phyloP scores from a whole-genome alignment of 2,888 invertebrate genomes.

The Gerosis bhagava region DNA sequence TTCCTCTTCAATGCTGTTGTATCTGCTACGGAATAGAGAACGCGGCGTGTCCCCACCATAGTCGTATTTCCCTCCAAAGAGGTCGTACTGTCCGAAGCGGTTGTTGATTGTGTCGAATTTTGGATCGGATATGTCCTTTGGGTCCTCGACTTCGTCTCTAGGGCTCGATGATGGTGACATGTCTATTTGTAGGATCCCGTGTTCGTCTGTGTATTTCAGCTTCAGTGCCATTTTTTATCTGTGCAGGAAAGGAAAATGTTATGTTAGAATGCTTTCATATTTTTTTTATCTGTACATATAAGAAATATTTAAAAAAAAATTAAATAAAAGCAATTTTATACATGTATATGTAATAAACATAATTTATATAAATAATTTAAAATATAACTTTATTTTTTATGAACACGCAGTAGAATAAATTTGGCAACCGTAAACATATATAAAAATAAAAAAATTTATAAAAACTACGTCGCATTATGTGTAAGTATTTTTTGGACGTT shows the following conservation, averaged over 20 bases:
- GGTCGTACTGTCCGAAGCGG: slow-evolving; percentile 69
- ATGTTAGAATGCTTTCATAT: neutral
- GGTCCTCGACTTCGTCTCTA: slow-evolving; percentile 33
- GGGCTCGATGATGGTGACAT: slow-evolving; percentile 62
- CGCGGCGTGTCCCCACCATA: slow-evolving; percentile 50
- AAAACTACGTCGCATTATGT: no score
- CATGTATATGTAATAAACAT: no score
- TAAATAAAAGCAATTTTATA: no score
- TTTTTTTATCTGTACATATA: neutral
- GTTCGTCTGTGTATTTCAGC: slow-evolving; percentile 73
- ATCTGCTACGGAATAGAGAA: slow-evolving; percentile 72
- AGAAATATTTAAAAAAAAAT: neutral
- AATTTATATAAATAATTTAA: no score
- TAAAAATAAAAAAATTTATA: no score
- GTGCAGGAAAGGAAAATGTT: slow-evolving; percentile 6
- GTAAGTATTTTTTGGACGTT: no score
- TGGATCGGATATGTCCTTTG: slow-evolving; percentile 37
- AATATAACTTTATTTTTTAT: no score
- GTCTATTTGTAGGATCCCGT: slow-evolving; percentile 73
- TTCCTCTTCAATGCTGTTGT: slow-evolving; percentile 77
- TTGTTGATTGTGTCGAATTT: slow-evolving; percentile 74
- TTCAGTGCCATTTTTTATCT: slow-evolving; percentile 61
- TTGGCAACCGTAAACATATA: no score
- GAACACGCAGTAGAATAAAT: no score
- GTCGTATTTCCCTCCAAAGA: slow-evolving; percentile 70